Base-by-base conservation (phyloP, 2,113 vertebrate genomes). In the Damaliscus lunatus region DNA sequence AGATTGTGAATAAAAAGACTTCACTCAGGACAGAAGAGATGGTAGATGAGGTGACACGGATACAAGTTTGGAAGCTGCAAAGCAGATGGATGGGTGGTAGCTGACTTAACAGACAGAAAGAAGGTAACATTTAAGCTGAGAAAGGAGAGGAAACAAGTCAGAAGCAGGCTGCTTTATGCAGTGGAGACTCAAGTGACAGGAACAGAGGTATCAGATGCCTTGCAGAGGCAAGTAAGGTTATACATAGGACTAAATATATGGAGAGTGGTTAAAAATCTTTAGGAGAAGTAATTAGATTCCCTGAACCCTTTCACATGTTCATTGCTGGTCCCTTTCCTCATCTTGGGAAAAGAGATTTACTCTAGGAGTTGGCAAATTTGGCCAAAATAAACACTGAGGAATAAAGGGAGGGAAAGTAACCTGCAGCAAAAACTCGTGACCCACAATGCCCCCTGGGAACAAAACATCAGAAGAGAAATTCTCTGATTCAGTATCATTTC, bases 61-160 rank as follows among this genome's bases (percentile, higher is more conserved):
- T 3, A 53, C 13, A 82, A 53, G 90, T 88, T 17, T 64, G 46
- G 36, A 94, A 90, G 11, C 12, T 80, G 59, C n/a, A 71, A 88
- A 94, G 48, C 55, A 95, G 77, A 81, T 85, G n/a, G 91, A 23
- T 67, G 83, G 86, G 33, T 52, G 53, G 36, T 57, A 83, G 50
- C 46, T 53, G 33, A 74, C 33, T 86, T 60, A 57, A n/a, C 60
- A 50, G 50, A 57, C 71, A 64, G 83, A 90, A 96, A 57, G 52
- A 91, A 96, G 67, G 57, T 94, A 57, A 62, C 90, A 29, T 90
- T 95, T 94, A 90, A 60, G 52, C 52, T 82, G 64, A 86, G 27
- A 96, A 36, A 85, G 43, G 27, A 96, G 36, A 85, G 43, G 27
- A 80, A 90, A 62, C 19, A 85, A 64, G 46, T 74, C 12, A 62